phyloP scores from a whole-genome alignment of 2,888 invertebrate genomes.

The Dicranocentrus wangi region DNA sequence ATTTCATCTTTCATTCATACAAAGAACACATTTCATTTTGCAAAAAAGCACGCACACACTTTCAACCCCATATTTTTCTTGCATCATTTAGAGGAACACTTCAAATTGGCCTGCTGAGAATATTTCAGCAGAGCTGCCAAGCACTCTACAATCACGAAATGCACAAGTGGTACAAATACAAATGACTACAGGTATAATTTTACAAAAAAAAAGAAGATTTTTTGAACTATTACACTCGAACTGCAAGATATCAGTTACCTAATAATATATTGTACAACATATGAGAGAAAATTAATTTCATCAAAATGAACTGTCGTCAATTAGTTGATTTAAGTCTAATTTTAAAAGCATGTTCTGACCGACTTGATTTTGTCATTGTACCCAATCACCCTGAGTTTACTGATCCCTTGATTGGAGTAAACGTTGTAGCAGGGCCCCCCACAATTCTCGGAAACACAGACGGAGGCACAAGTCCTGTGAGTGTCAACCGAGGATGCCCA shows the following conservation, averaged over 20 bases:
- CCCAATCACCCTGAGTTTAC: constrained; percentile 55
- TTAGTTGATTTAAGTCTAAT: neutral
- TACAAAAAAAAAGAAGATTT: too few species aligned
- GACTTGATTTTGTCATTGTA: constrained; percentile 65
- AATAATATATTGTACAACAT: too few species aligned
- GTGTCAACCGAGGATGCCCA: constrained; percentile 66
- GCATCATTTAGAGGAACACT: neutral
- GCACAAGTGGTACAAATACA: too few species aligned
- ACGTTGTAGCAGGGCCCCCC: constrained; percentile 59
- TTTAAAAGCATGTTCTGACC: constrained; percentile 53
- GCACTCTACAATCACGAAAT: too few species aligned
- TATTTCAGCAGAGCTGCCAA: too few species aligned
- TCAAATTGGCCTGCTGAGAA: too few species aligned
- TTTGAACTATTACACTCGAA: too few species aligned
- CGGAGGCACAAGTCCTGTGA: constrained; percentile 57
- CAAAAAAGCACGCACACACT: neutral
- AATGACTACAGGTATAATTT: too few species aligned
- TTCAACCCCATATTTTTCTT: neutral
- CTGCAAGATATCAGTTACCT: too few species aligned
- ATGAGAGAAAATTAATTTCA: too few species aligned
- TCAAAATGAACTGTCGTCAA: too few species aligned
- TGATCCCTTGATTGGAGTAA: constrained; percentile 63
- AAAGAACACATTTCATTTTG: too few species aligned
- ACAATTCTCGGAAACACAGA: constrained; percentile 58
- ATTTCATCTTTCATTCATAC: neutral